phyloP scores from a whole-genome alignment of 2,888 invertebrate species.

The Xylophagus ater region DNA sequence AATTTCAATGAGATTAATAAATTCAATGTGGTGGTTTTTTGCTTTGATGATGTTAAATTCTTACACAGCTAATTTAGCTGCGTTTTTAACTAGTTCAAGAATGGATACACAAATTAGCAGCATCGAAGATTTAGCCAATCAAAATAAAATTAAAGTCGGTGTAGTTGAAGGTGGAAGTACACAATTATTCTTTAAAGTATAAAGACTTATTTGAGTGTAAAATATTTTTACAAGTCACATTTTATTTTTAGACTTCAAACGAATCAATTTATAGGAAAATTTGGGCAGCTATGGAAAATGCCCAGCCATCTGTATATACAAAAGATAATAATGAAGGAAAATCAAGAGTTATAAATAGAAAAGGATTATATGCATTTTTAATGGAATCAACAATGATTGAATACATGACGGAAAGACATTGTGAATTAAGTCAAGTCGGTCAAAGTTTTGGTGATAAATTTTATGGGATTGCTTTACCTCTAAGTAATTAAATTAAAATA shows the following conservation, averaged over 20 bases:
- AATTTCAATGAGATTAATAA: conserved; percentile 64
- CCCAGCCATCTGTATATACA: conserved; percentile 73
- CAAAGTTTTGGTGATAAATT: conserved; percentile 79
- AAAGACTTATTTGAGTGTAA: conserved; percentile 24
- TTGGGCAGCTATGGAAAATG: conserved; percentile 84
- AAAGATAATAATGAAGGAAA: conserved; percentile 77
- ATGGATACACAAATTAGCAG: conserved; percentile 82
- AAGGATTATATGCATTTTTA: conserved; percentile 79
- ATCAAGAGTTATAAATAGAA: conserved; percentile 66
- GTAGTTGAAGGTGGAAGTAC: conserved; percentile 83
- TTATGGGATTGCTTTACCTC: conserved; percentile 87
- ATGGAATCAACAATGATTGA: conserved; percentile 96
- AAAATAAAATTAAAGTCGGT: conserved; percentile 90
- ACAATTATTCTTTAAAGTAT: conserved; percentile 81
- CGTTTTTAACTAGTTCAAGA: conserved; percentile 83
- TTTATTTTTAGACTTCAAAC: conserved; percentile 62
- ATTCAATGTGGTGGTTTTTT: conserved; percentile 74
- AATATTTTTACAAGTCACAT: too few species aligned
- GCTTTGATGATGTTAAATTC: conserved; percentile 71
- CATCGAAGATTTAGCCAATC: conserved; percentile 82
- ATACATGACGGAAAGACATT: conserved; percentile 76
- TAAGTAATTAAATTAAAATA: conserved; percentile 52
- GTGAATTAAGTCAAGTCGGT: conserved; percentile 74
- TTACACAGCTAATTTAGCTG: conserved; percentile 90
- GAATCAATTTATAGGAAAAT: conserved; percentile 81